Conservation (phyloP, 2,888 invertebrate species). For the Nasonovia ribisnigri region DNA sequence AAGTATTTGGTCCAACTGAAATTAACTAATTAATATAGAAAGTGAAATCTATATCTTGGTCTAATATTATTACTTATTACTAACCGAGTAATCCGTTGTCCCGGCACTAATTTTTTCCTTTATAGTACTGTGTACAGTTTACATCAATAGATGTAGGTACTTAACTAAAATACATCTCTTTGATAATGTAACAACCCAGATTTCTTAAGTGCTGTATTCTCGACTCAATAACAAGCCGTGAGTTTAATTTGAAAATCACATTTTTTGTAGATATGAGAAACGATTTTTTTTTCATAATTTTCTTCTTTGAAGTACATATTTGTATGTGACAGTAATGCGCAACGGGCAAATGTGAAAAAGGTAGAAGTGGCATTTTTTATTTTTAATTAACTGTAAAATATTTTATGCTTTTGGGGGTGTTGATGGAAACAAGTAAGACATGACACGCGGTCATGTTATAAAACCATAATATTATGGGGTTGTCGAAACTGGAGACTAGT, state of each 20-base stretch:
- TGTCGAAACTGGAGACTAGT: not conserved
- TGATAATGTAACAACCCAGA: slow-evolving; percentile 10
- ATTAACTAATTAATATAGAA: not conserved
- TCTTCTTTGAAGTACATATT: not conserved
- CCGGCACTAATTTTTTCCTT: not conserved
- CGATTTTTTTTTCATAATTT: not conserved
- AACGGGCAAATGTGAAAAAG: not conserved
- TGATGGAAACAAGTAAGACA: not conserved
- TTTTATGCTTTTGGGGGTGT: not conserved
- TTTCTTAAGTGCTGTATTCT: not conserved
- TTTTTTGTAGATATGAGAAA: not conserved
- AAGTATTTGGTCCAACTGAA: not conserved
- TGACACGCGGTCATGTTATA: not conserved
- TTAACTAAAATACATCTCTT: slow-evolving; percentile 8
- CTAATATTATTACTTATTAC: not conserved
- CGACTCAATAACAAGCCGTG: no score
- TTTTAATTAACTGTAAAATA: not conserved
- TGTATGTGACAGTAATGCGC: not conserved
- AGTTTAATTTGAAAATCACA: not conserved
- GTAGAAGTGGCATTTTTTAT: not conserved
- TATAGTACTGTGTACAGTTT: not conserved
- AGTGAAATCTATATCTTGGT: not conserved
- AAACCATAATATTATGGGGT: not conserved
- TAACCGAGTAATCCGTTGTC: not conserved
- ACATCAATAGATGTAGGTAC: not conserved